A percentile compares a stretch with the other conserved stretches of the same genome.
Evolutionary conservation across 2,113 vertebrate species (phyloP).

Genomic region (Recurvirostra avosetta): DNA sequence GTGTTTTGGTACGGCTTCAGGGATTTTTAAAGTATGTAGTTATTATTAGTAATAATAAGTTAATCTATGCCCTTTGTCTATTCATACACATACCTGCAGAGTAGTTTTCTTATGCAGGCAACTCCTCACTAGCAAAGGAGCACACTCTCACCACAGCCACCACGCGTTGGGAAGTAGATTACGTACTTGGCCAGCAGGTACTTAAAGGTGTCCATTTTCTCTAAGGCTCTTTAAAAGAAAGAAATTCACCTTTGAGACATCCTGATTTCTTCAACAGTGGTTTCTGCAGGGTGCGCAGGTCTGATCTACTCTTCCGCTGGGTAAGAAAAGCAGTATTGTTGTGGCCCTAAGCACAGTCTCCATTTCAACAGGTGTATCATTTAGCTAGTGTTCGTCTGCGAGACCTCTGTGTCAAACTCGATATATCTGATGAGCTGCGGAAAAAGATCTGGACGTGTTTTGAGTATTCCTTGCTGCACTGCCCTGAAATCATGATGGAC

Average conservation of each 20-base stretch:
- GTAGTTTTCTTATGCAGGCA: not conserved
- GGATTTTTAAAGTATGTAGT: not conserved
- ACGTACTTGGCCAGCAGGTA: not conserved
- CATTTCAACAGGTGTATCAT: constrained; percentile 74
- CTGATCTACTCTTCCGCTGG: not conserved
- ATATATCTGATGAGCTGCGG: constrained; percentile 76
- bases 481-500: constrained; percentile 79
- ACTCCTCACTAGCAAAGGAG: not conserved
- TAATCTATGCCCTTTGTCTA: not conserved
- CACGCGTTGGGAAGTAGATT: accelerated
- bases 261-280: not conserved
- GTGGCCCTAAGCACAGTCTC: not conserved
- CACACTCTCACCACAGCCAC: not conserved
- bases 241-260: not conserved
- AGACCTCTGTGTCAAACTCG: constrained; percentile 80
- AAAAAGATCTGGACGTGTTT: constrained; percentile 85
- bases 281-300: not conserved
- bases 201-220: not conserved
- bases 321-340: not conserved
- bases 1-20: not conserved
- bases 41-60: not conserved
- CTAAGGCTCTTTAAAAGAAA: not conserved
- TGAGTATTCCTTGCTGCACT: constrained; percentile 79
- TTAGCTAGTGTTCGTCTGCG: constrained; percentile 79
- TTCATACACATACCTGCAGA: not conserved